Evolutionary conservation across 2,113 vertebrate species (phyloP).

Genomic region (Nanger granti): DNA sequence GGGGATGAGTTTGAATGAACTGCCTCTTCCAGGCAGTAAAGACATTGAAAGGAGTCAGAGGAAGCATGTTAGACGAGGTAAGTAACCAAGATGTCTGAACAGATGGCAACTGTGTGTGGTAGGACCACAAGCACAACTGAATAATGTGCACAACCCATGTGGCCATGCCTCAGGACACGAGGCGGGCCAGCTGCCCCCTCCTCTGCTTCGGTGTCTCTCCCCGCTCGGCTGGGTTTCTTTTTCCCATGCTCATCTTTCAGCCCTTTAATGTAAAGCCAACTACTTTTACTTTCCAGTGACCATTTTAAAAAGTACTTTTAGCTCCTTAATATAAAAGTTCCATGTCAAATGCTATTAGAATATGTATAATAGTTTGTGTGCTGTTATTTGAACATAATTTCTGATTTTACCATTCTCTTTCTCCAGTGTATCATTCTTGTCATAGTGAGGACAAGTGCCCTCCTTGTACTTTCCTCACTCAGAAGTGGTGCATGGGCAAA

Average conservation of each 20-base stretch:
- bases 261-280: background rate
- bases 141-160: background rate
- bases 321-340: background rate
- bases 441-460: slow-evolving; percentile 96
- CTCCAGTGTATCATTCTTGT: slow-evolving; percentile 95
- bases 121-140: background rate
- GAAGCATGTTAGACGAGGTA: background rate
- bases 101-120: background rate
- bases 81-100: background rate
- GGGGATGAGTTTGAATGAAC: background rate
- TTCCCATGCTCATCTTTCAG: background rate
- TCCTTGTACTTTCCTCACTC: slow-evolving; percentile 95
- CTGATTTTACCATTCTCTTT: slow-evolving; percentile 40
- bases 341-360: background rate
- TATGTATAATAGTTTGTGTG: background rate
- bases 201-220: background rate
- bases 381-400: background rate
- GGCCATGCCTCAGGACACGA: background rate
- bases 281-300: background rate
- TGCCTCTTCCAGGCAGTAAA: background rate
- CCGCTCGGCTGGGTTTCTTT: background rate
- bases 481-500: slow-evolving; percentile 99
- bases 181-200: background rate
- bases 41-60: background rate
- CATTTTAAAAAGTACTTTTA: background rate